Conservation (phyloP, 2,888 invertebrate genomes). For the Heliconius sara region DNA sequence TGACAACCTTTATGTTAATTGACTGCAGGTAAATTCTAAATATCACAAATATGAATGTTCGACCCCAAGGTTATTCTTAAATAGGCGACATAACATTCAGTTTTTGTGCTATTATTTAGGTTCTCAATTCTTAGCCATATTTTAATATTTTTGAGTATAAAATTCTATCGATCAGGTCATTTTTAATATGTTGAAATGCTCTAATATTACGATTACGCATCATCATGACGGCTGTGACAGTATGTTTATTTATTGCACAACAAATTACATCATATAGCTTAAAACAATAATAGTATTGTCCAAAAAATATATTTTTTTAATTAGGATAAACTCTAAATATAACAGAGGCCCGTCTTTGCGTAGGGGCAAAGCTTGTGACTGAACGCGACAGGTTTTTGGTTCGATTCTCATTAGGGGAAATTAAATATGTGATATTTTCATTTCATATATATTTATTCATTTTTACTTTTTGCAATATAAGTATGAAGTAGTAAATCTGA, state of each 20-base stretch:
- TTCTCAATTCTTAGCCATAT: neutral
- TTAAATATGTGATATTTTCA: too few relatives aligned
- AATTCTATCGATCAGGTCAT: neutral
- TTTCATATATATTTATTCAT: too few relatives aligned
- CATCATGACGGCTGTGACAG: neutral
- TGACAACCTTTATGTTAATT: conserved; percentile 20
- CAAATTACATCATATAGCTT: neutral
- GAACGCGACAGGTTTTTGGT: too few relatives aligned
- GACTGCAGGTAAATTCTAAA: conserved; percentile 21
- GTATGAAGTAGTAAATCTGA: too few relatives aligned
- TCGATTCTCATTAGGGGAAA: too few relatives aligned
- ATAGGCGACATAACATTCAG: conserved; percentile 54
- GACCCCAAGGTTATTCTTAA: conserved; percentile 56
- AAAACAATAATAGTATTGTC: neutral
- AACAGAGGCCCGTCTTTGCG: too few relatives aligned
- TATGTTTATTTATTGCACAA: conserved; percentile 12
- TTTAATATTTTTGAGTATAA: too few relatives aligned
- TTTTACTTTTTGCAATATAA: too few relatives aligned
- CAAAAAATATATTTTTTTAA: neutral
- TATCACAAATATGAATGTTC: conserved; percentile 51
- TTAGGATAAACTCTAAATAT: too few relatives aligned
- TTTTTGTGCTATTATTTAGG: conserved; percentile 46
- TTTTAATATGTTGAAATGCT: conserved; percentile 5
- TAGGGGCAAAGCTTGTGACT: too few relatives aligned
- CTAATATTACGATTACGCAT: conserved; percentile 10